A percentile compares a stretch with the other conserved stretches of the same genome.
Conservation (phyloP, 1,140 invertebrate species). For the Platyura marginata region DNA sequence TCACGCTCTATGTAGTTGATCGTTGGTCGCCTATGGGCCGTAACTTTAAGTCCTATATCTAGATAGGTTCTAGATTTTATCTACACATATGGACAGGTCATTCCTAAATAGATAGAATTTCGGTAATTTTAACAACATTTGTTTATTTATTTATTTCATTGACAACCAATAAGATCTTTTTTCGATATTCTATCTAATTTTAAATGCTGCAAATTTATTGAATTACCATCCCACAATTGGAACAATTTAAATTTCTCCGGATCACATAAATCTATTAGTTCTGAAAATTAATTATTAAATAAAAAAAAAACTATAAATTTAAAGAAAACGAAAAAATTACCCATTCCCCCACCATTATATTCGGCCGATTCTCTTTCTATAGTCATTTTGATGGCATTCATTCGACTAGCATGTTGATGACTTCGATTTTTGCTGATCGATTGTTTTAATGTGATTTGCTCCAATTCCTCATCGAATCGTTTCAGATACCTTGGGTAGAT, state of each 20-base stretch:
- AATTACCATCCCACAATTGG: conserved; percentile 20
- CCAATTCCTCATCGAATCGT: conserved; percentile 55
- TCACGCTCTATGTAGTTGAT: no score
- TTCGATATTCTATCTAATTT: conserved; percentile 11
- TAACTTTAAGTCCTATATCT: no score
- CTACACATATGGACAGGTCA: not conserved
- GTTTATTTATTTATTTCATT: not conserved
- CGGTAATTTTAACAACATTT: not conserved
- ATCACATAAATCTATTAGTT: conserved; percentile 22
- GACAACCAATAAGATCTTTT: not conserved
- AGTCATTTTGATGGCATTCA: conserved; percentile 52
- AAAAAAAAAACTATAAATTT: not conserved
- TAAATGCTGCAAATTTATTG: conserved; percentile 20
- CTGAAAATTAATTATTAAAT: conserved; percentile 8
- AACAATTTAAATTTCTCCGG: conserved; percentile 15
- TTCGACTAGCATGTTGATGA: conserved; percentile 49
- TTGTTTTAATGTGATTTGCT: conserved; percentile 54
- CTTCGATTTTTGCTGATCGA: conserved; percentile 46
- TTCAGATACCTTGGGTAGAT: conserved; percentile 24
- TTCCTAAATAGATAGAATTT: not conserved
- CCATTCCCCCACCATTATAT: conserved; percentile 50
- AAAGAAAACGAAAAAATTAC: conserved; percentile 21
- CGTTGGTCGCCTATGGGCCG: no score
- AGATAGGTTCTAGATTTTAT: no score
- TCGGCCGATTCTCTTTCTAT: conserved; percentile 47